Base-by-base conservation (phyloP, 2,113 vertebrate genomes). In the Tupaia chinensis region DNA sequence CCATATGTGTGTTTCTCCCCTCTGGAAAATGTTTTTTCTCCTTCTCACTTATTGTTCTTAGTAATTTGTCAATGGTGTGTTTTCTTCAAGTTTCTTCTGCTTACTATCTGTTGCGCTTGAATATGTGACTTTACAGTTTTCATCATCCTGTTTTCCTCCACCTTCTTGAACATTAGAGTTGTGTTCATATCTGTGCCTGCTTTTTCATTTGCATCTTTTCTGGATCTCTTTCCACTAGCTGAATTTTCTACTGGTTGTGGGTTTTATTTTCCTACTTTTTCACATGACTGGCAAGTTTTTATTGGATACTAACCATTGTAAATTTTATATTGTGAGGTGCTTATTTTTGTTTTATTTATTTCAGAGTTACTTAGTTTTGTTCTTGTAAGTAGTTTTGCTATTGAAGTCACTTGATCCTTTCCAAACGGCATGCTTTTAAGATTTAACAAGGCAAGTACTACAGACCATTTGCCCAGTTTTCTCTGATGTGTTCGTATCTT, bases 31-130 rank as follows among this genome's bases (percentile, higher is more conserved):
- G 34, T 63, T 61, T 54, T 70, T 92, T 91, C 32, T 82, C 29
- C n/a, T 94, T 79, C 65, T 89, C 60, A 58, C 13, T 90, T 65
- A 58, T 10, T 90, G 34, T 54, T 87, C 84, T 88, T 86, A 84
- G 15, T 6, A 44, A 15, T 56, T 88, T 81, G 82, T 34, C 84
- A 85, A 44, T 72, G 32, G 44, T 81, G 15, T 53, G 16, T 88
- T 95, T 95, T 69, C 89, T 90, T 93, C 20, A 78, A 25, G 15
- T 74, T 87, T 72, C n/a, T 34, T 29, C 14, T 25, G 7, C 25
- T 7, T 68, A 27, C 56, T 56, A 80, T 88, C 58, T 80, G 17
- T 65, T 15, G 25, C 74, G 20, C 8, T 58, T 56, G 32, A 77
- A 72, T 44, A 15, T 66, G 60, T 58, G 16, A 6, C 25, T 25